Evolutionary conservation across 2,797 vertebrate species (phyloP).

Genomic region (Diplodus sargus): DNA sequence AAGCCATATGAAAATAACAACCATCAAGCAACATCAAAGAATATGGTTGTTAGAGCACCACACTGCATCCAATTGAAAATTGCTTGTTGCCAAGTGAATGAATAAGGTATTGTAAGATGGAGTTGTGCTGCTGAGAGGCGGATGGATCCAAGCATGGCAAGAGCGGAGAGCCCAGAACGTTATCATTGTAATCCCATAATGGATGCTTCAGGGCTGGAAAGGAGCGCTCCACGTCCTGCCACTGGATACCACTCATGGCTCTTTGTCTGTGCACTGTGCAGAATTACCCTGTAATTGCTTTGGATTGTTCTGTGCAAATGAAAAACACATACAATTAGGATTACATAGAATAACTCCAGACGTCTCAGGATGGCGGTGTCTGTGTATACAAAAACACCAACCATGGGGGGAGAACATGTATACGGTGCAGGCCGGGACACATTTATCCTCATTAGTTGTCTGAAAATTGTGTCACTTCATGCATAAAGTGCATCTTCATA

Average conservation of each 20-base stretch:
- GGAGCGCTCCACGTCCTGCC: slow-evolving; percentile 59
- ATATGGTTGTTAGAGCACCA: slow-evolving; percentile 25
- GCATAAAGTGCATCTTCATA: slow-evolving; percentile 36
- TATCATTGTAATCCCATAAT: slow-evolving; percentile 77
- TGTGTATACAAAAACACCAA: slow-evolving; percentile 20
- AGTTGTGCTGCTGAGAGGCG: slow-evolving; percentile 45
- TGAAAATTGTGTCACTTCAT: slow-evolving; percentile 35
- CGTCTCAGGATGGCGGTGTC: slow-evolving; percentile 19
- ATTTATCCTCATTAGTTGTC: slow-evolving; percentile 39
- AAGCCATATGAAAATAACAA: slow-evolving; percentile 50
- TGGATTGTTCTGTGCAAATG: slow-evolving; percentile 68
- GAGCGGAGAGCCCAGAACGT: slow-evolving; percentile 56
- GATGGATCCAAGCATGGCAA: slow-evolving; percentile 52
- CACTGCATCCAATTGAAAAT: slow-evolving; percentile 42
- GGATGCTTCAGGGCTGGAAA: slow-evolving; percentile 66
- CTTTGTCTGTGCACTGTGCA: slow-evolving; percentile 58
- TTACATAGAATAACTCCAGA: slow-evolving; percentile 47
- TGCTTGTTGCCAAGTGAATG: slow-evolving; percentile 49
- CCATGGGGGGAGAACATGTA: not conserved
- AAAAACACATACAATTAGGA: slow-evolving; percentile 72
- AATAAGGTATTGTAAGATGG: slow-evolving; percentile 52
- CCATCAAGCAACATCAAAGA: slow-evolving; percentile 48
- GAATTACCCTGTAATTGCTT: slow-evolving; percentile 73
- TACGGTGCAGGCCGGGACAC: slow-evolving; percentile 18
- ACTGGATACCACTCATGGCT: slow-evolving; percentile 66